phyloP scores from a whole-genome alignment of 1,140 invertebrate genomes.

The Orussus abietinus region DNA sequence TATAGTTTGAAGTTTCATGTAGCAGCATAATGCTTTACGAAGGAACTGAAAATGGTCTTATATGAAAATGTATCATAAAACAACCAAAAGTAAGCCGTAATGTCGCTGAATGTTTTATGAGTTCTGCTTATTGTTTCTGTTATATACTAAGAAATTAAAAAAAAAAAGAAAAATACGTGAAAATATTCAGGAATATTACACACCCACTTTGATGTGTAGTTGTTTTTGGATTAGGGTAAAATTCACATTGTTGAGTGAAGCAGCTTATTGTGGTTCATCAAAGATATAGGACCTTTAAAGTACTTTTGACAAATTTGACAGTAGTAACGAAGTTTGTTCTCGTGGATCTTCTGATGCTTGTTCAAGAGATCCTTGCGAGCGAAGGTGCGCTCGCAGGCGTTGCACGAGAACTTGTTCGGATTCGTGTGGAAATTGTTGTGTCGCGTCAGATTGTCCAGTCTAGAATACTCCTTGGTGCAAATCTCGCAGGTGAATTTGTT shows the following conservation, averaged over 20 bases:
- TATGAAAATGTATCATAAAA: too few species aligned
- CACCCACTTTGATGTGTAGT: not conserved
- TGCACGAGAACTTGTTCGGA: constrained; percentile 42
- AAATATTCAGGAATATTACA: too few species aligned
- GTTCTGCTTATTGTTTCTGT: too few species aligned
- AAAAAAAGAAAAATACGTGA: too few species aligned
- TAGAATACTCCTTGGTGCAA: constrained; percentile 41
- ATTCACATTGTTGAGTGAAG: constrained; percentile 16
- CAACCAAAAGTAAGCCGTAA: too few species aligned
- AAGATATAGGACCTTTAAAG: constrained; percentile 34
- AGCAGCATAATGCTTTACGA: too few species aligned
- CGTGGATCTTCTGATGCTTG: constrained; percentile 42
- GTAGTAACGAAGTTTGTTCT: constrained; percentile 34
- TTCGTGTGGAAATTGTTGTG: constrained; percentile 45
- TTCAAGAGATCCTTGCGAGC: constrained; percentile 42
- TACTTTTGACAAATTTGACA: constrained; percentile 38
- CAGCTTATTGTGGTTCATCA: constrained; percentile 31
- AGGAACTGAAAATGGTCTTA: too few species aligned
- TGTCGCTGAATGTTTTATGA: too few species aligned
- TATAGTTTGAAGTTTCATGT: too few species aligned
- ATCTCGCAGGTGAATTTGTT: constrained; percentile 42
- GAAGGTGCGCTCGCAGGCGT: constrained; percentile 39
- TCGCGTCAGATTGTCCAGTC: constrained; percentile 42
- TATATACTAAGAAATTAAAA: too few species aligned
- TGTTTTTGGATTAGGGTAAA: not conserved